Evolutionary conservation across 2,113 vertebrate genomes (phyloP).

Genomic region (Oxyura jamaicensis): DNA sequence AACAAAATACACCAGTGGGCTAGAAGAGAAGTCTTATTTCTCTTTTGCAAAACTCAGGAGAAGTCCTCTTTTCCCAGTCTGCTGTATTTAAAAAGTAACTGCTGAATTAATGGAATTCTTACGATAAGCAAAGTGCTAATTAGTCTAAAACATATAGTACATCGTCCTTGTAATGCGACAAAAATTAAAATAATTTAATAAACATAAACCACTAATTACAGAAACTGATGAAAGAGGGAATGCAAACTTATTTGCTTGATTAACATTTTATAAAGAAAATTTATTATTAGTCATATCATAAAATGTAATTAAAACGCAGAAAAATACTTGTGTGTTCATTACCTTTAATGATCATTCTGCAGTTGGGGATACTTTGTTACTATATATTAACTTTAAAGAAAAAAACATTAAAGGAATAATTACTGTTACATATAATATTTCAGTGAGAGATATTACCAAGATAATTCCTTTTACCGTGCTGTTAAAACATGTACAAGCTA

Average conservation of each 20-base stretch:
- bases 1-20: not conserved
- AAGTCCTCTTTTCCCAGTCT: not conserved
- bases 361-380: not conserved
- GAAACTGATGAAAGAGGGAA: constrained; percentile 13
- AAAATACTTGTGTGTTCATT: not conserved
- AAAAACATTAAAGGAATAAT: not conserved
- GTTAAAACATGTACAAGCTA: not conserved
- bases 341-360: not conserved
- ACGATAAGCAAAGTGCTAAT: constrained; percentile 51
- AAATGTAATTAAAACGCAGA: constrained; percentile 1
- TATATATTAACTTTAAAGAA: not conserved
- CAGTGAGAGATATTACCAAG: not conserved
- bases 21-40: not conserved
- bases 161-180: constrained; percentile 28
- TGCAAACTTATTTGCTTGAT: constrained; percentile 5
- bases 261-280: constrained; percentile 30
- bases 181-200: constrained; percentile 46
- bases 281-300: not conserved
- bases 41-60: not conserved
- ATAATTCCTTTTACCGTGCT: not conserved
- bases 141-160: constrained; percentile 26
- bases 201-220: constrained; percentile 51
- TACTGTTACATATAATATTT: not conserved
- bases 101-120: constrained; percentile 1
- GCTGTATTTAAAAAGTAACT: not conserved